A percentile compares a stretch with the other conserved stretches of the same genome.
Conservation (phyloP, 2,797 vertebrate species). For the Acipenser ruthenus region DNA sequence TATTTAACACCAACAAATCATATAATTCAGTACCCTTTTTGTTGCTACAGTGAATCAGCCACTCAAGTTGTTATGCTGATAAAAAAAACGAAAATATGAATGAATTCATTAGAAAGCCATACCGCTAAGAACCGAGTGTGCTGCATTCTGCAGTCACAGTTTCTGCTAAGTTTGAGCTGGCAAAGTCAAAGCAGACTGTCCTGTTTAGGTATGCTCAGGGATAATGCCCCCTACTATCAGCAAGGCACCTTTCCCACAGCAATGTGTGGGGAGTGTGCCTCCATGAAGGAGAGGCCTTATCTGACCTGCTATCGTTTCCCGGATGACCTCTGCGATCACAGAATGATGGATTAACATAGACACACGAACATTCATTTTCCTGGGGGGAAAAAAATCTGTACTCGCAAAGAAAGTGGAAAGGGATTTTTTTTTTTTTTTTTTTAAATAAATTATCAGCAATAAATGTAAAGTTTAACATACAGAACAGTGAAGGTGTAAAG, state of each 20-base stretch:
- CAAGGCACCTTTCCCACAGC: constrained; percentile 34
- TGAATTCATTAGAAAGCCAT: too few relatives aligned
- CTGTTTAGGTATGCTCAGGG: constrained; percentile 42
- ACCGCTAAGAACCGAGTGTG: too few relatives aligned
- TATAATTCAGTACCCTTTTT: too few relatives aligned
- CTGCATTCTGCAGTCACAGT: too few relatives aligned
- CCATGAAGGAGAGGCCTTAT: constrained; percentile 54
- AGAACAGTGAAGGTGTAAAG: constrained; percentile 1
- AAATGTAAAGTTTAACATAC: neutral
- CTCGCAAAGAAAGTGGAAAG: constrained; percentile 46
- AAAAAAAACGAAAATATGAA: too few relatives aligned
- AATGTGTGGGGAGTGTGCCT: constrained; percentile 22
- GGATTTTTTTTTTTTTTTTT: too few relatives aligned
- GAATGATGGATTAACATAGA: constrained; percentile 70
- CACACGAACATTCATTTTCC: constrained; percentile 74
- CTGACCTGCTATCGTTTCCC: constrained; percentile 68
- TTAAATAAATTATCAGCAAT: too few relatives aligned
- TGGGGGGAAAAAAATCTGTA: constrained; percentile 53
- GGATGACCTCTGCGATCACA: constrained; percentile 75
- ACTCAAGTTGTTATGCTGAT: too few relatives aligned
- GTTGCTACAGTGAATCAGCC: too few relatives aligned
- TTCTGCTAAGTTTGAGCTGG: constrained; percentile 27
- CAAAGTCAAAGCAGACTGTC: constrained; percentile 52
- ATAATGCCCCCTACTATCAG: constrained; percentile 38
- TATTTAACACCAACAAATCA: too few relatives aligned